Evolutionary conservation across 2,113 vertebrate genomes (phyloP), one percentile per base, ranked within the genome.

Genomic region (Coracopsis vasa): DNA sequence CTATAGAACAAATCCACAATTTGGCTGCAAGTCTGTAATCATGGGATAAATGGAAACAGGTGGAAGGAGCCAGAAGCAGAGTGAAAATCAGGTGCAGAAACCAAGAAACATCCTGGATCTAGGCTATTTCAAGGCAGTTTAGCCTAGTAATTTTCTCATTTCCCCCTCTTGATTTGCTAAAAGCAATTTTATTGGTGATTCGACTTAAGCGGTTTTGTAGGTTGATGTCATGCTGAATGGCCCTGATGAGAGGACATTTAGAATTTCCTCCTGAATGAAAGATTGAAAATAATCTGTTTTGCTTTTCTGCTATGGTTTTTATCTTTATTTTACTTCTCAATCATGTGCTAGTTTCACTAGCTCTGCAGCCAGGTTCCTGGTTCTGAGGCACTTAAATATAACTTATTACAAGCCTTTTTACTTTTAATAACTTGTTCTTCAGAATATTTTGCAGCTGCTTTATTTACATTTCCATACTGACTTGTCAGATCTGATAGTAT

Each of bases 191-290:
- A 31, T n/a, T 8, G 11, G 21, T 6, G 10, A 42, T 69, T 80
- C 12, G 41, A 13, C 10, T 27, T 28, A 37, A 77, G 16, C 8
- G 37, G 10, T 41, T 83, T 50, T 2, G 1, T 23, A 50, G 42
- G 58, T 16, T 51, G 18, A 33, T 6, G 9, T 45, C 11, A 31
- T 29, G 17, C 8, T 61, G n/a, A 86, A 73, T 48, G 17, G 75
- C 44, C 7, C 6, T 4, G 5, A 21, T 0, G 3, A 80, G 17
- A 28, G 25, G 31, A 41, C 6, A 1, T 66, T 78, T 20, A 70
- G 14, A 7, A 73, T 80, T 62, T 86, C 58, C 31, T 86, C 17
- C 8, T 39, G 5, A 51, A 21, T 53, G 35, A 73, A 82, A 85
- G 28, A 86, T 51, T 6, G 0, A 54, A 88, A 83, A 77, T 27